A percentile compares a stretch with the other conserved stretches of the same genome.
Evolutionary conservation across 2,797 vertebrate species (phyloP).

Genomic region (Echeneis naucrates): DNA sequence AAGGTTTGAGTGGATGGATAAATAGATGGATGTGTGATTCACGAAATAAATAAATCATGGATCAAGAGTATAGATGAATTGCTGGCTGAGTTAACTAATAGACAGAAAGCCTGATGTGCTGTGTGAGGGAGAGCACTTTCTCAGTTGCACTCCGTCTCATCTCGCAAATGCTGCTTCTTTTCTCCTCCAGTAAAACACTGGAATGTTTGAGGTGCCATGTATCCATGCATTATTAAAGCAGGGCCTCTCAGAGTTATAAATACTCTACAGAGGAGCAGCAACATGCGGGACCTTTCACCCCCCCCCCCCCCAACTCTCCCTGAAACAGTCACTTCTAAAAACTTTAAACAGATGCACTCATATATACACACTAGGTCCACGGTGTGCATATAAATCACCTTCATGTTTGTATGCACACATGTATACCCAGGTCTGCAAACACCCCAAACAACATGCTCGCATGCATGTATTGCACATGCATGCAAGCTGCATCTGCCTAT

Average conservation of each 20-base stretch:
- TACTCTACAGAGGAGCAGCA: slow-evolving; percentile 67
- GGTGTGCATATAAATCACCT: neutral
- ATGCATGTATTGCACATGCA: slow-evolving; percentile 47
- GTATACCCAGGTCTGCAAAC: slow-evolving; percentile 8
- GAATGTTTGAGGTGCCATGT: slow-evolving; percentile 79
- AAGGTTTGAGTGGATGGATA: slow-evolving; percentile 22
- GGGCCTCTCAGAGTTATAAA: slow-evolving; percentile 79
- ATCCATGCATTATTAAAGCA: slow-evolving; percentile 79
- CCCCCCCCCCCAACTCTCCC: slow-evolving; percentile 23
- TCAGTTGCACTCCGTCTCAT: slow-evolving; percentile 36
- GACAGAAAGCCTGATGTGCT: slow-evolving; percentile 33
- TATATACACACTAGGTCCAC: neutral
- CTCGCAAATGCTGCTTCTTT: slow-evolving; percentile 45
- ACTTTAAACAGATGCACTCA: slow-evolving; percentile 22
- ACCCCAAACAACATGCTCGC: slow-evolving; percentile 34
- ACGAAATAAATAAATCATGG: slow-evolving; percentile 55
- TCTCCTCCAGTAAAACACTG: slow-evolving; percentile 68
- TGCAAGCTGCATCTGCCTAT: slow-evolving; percentile 61
- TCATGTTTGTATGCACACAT: neutral
- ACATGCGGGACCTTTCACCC: slow-evolving; percentile 46
- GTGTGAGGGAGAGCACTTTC: slow-evolving; percentile 38
- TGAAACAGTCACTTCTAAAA: slow-evolving; percentile 37
- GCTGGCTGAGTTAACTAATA: slow-evolving; percentile 45
- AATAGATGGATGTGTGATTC: slow-evolving; percentile 32
- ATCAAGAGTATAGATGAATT: slow-evolving; percentile 46